Base-by-base conservation (phyloP, 2,888 invertebrate species). In the Serrognathus titanus region DNA sequence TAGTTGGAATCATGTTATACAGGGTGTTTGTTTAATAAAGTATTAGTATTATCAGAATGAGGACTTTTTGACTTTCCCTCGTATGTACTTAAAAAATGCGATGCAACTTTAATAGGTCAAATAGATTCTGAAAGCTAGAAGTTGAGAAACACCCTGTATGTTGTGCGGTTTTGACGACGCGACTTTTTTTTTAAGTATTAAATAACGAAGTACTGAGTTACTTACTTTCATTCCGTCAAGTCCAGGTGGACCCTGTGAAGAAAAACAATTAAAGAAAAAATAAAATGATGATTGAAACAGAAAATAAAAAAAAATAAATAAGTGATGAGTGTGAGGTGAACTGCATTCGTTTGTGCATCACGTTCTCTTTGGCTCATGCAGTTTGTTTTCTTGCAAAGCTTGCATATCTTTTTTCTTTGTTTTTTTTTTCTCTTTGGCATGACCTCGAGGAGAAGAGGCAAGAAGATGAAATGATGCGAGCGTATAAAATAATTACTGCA, bases 171-270 rank as follows among this genome's bases (percentile, higher is more conserved):
- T 31, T 53, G 45, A 31, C 43, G 13, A 7, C 4, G 24, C 7
- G 7, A 1, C 24, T 31, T 31, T 31, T 24, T 31, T 7, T 31
- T 20, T 20, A 20, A 20, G 6, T 6, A 31, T 31, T 31, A 31
- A 5, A 3, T 31, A 31, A 31, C 7, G 24, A 31, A 31, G 1
- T 31, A 31, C 1, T 31, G 55, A 37, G 9, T 43, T 10, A 81
- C 87, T 86, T 84, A 94, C 94, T 90, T 94, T 95, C 91, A 94
- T 94, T 78, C 94, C 94, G 82, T 94, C 94, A 79, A 94, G 86
- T 79, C 94, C 94, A 63, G 94, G 90, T 68, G 92, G 90, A 77
- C 94, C 94, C 94, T 94, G 87, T 80, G 80, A 76, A 81, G 78
- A 83, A 83, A 83, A 80, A 72, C 63, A 68, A 68, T 69, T 67